Evolutionary conservation across 2,888 invertebrate species (phyloP).

Genomic region (Calameuta filiformis): DNA sequence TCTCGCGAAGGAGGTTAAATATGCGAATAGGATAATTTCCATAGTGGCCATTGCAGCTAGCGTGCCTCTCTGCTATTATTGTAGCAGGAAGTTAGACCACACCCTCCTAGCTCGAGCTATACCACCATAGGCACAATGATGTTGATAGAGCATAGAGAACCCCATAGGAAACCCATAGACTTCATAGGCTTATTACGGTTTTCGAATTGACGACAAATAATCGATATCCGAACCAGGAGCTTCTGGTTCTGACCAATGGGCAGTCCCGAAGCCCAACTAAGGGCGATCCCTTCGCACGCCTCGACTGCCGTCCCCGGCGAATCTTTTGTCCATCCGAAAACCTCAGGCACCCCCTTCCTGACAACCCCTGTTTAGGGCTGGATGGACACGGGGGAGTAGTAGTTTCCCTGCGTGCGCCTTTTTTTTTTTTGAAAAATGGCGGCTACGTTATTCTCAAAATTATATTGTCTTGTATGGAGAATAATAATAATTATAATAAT

Average conservation of each 20-base stretch:
- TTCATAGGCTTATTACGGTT: conserved; percentile 15
- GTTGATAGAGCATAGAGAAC: neutral
- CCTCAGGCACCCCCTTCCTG: neutral
- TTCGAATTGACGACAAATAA: conserved; percentile 45
- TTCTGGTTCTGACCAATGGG: conserved; percentile 46
- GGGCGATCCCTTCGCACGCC: conserved; percentile 44
- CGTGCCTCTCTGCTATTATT: too few species aligned
- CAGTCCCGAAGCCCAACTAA: conserved; percentile 33
- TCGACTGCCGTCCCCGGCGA: too few species aligned
- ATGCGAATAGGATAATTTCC: too few species aligned
- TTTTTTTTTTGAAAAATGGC: too few species aligned
- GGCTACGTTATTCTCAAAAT: too few species aligned
- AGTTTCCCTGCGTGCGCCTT: too few species aligned
- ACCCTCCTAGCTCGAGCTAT: conserved; percentile 34
- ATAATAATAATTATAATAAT: too few species aligned
- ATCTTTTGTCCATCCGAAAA: too few species aligned
- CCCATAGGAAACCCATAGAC: neutral
- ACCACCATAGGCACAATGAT: conserved; percentile 13
- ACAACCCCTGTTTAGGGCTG: neutral
- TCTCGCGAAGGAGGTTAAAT: too few species aligned
- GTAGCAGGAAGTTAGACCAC: conserved; percentile 31
- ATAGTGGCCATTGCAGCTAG: too few species aligned
- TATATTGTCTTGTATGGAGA: too few species aligned
- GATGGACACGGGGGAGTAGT: too few species aligned
- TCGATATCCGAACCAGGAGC: conserved; percentile 41